Evolutionary conservation across 1,140 invertebrate species (phyloP).

Genomic region (Aricia agestis): DNA sequence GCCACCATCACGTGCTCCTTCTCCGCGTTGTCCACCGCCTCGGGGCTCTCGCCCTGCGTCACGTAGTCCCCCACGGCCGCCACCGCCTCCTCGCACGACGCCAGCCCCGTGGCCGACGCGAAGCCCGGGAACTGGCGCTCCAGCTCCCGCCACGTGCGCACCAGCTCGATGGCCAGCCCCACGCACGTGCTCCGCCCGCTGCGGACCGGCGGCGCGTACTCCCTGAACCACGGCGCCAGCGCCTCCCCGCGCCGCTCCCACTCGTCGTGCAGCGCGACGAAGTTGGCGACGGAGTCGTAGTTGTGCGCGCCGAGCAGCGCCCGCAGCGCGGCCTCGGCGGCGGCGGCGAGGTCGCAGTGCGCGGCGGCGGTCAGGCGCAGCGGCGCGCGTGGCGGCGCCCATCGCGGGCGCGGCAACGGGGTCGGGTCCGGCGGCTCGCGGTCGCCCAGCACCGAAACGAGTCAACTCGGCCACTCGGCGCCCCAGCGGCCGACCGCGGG

Average conservation of each 20-base stretch:
- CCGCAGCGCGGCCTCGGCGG: constrained; percentile 85
- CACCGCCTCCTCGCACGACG: constrained; percentile 92
- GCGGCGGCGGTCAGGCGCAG: constrained; percentile 77
- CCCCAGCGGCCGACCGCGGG: constrained; percentile 90
- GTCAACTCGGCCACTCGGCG: constrained; percentile 95
- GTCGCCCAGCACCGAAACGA: constrained; percentile 80
- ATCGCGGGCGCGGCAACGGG: constrained; percentile 79
- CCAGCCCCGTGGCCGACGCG: constrained; percentile 81
- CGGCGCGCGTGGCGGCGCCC: constrained; percentile 78
- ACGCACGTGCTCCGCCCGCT: constrained; percentile 90
- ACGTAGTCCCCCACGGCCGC: constrained; percentile 82
- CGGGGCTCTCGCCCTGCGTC: constrained; percentile 73
- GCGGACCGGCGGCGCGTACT: constrained; percentile 86
- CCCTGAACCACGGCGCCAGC: constrained; percentile 47
- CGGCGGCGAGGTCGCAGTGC: constrained; percentile 87
- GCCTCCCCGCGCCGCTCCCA: constrained; percentile 73
- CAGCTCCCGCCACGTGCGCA: constrained; percentile 71
- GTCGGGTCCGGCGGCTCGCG: constrained; percentile 52
- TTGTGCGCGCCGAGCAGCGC: constrained; percentile 85
- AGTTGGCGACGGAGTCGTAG: constrained; percentile 92
- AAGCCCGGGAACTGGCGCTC: constrained; percentile 80
- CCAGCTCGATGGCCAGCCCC: constrained; percentile 87
- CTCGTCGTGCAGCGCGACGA: constrained; percentile 86
- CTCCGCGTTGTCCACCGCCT: constrained; percentile 80
- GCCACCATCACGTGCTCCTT: constrained; percentile 93